Conservation (phyloP, 2,888 invertebrate genomes). For the Allygus modestus region DNA sequence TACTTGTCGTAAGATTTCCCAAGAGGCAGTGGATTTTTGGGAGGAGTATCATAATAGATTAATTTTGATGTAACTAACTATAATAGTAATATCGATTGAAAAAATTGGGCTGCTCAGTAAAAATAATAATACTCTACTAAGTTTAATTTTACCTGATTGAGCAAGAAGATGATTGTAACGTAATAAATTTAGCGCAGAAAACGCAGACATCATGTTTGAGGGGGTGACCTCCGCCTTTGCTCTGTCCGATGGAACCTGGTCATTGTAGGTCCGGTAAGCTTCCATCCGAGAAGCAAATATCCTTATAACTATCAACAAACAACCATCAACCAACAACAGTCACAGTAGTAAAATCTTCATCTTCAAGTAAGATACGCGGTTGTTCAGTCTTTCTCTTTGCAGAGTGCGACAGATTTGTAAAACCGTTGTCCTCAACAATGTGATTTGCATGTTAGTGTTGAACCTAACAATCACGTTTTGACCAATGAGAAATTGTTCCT, state of each 20-base stretch:
- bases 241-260: not conserved
- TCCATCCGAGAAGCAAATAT: not conserved
- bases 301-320: not conserved
- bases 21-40: too few species aligned
- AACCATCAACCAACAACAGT: not conserved
- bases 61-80: too few species aligned
- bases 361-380: not conserved
- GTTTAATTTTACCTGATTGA: conserved; percentile 76
- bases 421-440: conserved; percentile 15
- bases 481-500: not conserved
- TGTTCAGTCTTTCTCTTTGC: not conserved
- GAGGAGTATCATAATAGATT: too few species aligned
- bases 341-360: too few species aligned
- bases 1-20: too few species aligned
- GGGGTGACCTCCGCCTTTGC: not conserved
- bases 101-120: too few species aligned
- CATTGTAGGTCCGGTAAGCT: conserved; percentile 9
- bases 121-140: not conserved
- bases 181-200: conserved; percentile 81
- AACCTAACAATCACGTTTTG: conserved; percentile 13
- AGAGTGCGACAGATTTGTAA: not conserved
- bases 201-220: conserved; percentile 73
- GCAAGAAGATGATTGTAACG: conserved; percentile 83
- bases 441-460: conserved; percentile 21
- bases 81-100: too few species aligned